Evolutionary conservation across 2,888 invertebrate genomes (phyloP), one percentile per base, ranked within the genome.

Genomic region (Pteria penguin): DNA sequence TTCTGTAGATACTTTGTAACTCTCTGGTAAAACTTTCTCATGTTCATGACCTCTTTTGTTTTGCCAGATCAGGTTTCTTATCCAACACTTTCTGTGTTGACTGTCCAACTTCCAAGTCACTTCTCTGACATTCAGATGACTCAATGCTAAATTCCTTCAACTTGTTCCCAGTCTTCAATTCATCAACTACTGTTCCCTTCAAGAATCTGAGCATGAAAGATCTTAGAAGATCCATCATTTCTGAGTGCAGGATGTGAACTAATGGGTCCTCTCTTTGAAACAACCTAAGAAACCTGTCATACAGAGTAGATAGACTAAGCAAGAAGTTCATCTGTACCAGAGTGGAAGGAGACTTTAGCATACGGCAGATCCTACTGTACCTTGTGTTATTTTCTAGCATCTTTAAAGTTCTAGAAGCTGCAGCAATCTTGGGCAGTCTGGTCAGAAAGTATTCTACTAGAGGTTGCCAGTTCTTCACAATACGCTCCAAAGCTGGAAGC

Each of bases 261-360:
- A 80, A 36, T 52, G 71, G 78, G n/a, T 80, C 80, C 65, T 80
- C 72, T 67, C 67, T 58, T 70, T 76, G 76, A 45, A 76, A 78
- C 24, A 72, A 52, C 60, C 62, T 72, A 4, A 78, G 75, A 62
- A 78, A 80, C 11, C 52, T 65, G 66, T 76, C 68, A 66, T 62
- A 78, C 14, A 80, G 60, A 32, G 73, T 14, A 55, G 31, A 52
- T 45, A 76, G 57, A 63, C 74, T 72, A 1, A 72, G 66, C 62
- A 81, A 26, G 63, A 75, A 79, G 54, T 79, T 60, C 32, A 81
- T 73, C 68, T 81, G 75, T 29, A 76, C 55, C 31, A 68, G 71
- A 29, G 63, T 75, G 62, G 67, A 32, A 14, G 71, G 66, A 55
- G 71, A 68, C 65, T 75, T 78, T 27, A 78, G 68, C 72, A 69